Base-by-base conservation (phyloP, 2,797 vertebrate species). In the Acridotheres tristis region DNA sequence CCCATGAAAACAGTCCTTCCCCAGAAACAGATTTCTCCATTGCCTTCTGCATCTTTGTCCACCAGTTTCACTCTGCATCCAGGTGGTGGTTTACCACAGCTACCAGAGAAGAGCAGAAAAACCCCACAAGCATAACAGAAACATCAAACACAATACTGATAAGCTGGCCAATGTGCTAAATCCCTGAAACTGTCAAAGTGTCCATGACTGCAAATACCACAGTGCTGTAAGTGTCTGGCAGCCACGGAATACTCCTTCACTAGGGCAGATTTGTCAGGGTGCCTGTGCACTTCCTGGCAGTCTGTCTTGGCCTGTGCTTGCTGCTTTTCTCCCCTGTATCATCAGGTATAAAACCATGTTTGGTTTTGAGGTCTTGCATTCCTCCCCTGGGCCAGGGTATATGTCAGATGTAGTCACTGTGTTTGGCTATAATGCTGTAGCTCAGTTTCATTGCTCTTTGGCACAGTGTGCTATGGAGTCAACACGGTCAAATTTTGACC, bases 1-100 rank as follows among this genome's bases (percentile, higher is more conserved):
- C 98, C 98, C 98, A 99, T 99, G 96, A 99, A 99, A 95, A 99
- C 77, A 23, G 97, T 98, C 42, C 98, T 98, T 77, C 98, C 99
- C 98, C 98, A 99, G 88, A 99, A 98, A 93, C 98, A 99, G 93
- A 99, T 98, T 97, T 99, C 98, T 16, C 99, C 98, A 1, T 91
- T 97, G 71, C 98, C 98, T 6, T 98, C 97, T 2, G 74, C 13
- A 9, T 99, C 98, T 72, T 98, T 25, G 9, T 98, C 97, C 34
- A 97, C 90, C 72, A 99, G 77, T 95, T 98, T 99, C 69, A 97
- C 98, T 58, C 84, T 97, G 96, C 98, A 99, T 87, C 98, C 98
- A 19, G 98, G 98, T 58, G 98, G 97, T 88, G 98, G 97, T 88
- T 98, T 99, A 66, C 99, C 99, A 26, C 98, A 99, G 95, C 99